Evolutionary conservation across 2,113 vertebrate genomes (phyloP).

Genomic region (Pyrgilauda ruficollis): DNA sequence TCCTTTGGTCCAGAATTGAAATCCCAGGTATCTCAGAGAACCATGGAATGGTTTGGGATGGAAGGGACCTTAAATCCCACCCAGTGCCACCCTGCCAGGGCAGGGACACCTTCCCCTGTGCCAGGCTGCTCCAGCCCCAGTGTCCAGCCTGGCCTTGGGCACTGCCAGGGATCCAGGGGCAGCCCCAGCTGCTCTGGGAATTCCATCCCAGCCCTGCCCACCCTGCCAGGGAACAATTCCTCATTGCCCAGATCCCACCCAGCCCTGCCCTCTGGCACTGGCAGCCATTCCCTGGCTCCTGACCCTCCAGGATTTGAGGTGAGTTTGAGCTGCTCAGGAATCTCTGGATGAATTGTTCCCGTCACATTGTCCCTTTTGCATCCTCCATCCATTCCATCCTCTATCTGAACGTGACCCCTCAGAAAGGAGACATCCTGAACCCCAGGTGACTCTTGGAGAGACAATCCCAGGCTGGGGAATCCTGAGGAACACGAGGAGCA

Average conservation of each 20-base stretch:
- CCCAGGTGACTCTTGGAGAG: neutral
- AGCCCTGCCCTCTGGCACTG: neutral
- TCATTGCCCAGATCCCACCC: rapidly evolving
- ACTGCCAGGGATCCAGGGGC: neutral
- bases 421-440: neutral
- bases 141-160: neutral
- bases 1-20: neutral
- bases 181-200: neutral
- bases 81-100: neutral
- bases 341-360: neutral
- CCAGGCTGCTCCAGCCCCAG: neutral
- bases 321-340: neutral
- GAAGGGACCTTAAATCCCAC: rapidly evolving
- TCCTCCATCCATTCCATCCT: neutral
- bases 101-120: neutral
- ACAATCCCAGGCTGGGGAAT: neutral
- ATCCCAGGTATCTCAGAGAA: neutral
- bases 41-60: neutral
- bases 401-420: rapidly evolving
- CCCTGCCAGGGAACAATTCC: neutral
- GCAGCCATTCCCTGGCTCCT: rapidly evolving
- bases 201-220: neutral
- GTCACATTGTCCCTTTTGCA: neutral
- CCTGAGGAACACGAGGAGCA: neutral
- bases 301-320: neutral